Base-by-base conservation (phyloP, 2,888 invertebrate species). In the Lomographa bimaculata region DNA sequence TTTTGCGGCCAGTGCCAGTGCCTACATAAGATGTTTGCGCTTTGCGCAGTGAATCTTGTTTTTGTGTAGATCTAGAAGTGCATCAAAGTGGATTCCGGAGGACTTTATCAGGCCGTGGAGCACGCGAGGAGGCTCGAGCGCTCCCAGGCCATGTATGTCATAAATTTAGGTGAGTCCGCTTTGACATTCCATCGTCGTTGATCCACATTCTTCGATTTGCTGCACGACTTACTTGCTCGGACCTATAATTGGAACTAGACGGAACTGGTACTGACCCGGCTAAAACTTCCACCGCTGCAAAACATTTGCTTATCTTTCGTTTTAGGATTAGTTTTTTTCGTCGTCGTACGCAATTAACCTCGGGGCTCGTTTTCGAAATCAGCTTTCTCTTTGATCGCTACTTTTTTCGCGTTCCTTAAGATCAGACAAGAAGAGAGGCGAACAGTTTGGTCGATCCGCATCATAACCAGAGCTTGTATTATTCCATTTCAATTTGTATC, bases 101-200 rank as follows among this genome's bases (percentile, higher is more conserved):
- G 81, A 72, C 71, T 86, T 36, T 89, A 86, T 71, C 83, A 74
- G 80, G 81, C 86, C 77, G 85, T 86, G 81, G 87, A 85, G 86
- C 87, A 80, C 75, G 79, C 86, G 66, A 76, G 79, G 64, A 79
- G 84, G 78, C 83, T 86, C 77, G 83, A 85, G 79, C 86, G 87
- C 84, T 86, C 87, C 76, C 87, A 80, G 84, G 87, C 86, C 76
- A 89, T 89, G 89, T 89, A 89, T 85, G 89, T 89, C 85, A 86
- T 89, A 59, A 89, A 89, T 85, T 82, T 89, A 84, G 89, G 89
- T 89, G 80, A 87, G 89, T 84, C 78, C 78, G 78, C 75, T 70
- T 71, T 56, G 64, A 64, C 64, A 65, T 63, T 70, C 65, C 64
- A 48, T 54, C 57, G 59, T 57, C 60, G 61, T 54, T 61, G 74